A percentile compares a stretch with the other conserved stretches of the same genome.
Evolutionary conservation across 2,113 vertebrate genomes (phyloP).

Genomic region (Platichthys stellatus): DNA sequence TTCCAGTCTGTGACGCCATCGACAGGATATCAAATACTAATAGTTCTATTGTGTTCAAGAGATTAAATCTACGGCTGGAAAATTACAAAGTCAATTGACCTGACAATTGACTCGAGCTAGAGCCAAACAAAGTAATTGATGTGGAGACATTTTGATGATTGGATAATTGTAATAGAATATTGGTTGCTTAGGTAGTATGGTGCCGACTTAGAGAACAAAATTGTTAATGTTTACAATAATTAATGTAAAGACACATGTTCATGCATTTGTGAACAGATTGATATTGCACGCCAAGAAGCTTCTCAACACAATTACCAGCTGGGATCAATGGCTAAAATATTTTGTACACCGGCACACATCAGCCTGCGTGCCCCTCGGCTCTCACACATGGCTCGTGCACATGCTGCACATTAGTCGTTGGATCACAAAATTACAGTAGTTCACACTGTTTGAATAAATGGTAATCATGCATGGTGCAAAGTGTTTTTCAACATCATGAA

Average conservation of each 20-base stretch:
- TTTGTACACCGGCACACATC: neutral
- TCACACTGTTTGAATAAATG: conserved; percentile 48
- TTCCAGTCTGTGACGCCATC: neutral
- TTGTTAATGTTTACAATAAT: conserved; percentile 3
- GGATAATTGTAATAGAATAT: neutral
- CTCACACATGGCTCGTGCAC: conserved; percentile 50
- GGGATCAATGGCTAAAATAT: conserved; percentile 12
- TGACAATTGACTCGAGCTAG: neutral
- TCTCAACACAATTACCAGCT: conserved; percentile 1
- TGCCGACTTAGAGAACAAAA: neutral
- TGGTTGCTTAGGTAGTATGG: neutral
- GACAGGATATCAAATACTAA: neutral
- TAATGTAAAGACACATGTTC: conserved; percentile 3
- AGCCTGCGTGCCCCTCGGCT: conserved; percentile 8
- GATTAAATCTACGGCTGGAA: neutral
- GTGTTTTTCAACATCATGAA: conserved; percentile 59
- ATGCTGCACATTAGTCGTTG: conserved; percentile 55
- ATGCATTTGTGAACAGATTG: neutral
- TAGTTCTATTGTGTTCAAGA: neutral
- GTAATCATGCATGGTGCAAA: conserved; percentile 68
- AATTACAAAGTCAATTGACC: neutral
- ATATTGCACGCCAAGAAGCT: neutral
- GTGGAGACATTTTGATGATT: neutral
- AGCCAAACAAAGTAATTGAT: neutral
- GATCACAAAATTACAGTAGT: conserved; percentile 55